Evolutionary conservation across 2,797 vertebrate species (phyloP).

Genomic region (Melanogrammus aeglefinus): DNA sequence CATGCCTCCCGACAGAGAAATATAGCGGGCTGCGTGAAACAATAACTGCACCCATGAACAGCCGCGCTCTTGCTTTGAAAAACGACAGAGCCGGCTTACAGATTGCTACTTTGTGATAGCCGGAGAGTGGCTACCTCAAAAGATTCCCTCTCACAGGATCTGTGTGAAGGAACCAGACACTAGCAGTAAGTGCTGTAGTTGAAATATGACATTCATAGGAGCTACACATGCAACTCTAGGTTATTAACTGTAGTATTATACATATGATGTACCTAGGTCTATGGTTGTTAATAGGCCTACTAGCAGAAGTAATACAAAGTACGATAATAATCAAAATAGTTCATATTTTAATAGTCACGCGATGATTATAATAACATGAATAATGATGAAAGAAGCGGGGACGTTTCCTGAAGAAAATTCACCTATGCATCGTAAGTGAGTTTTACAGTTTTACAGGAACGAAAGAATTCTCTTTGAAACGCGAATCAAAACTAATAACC

Average conservation of each 20-base stretch:
- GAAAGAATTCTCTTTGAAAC: neutral
- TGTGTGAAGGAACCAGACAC: neutral
- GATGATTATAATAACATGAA: too few relatives aligned
- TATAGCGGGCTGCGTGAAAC: constrained; percentile 63
- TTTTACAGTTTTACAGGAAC: neutral
- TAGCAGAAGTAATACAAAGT: too few relatives aligned
- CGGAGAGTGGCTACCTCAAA: neutral
- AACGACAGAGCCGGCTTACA: constrained; percentile 45
- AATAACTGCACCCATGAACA: constrained; percentile 59
- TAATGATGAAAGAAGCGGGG: neutral
- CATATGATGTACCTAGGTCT: too few relatives aligned
- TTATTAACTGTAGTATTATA: neutral
- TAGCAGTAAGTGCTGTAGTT: neutral
- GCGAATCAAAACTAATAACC: neutral
- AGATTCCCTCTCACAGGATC: neutral
- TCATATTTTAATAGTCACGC: too few relatives aligned
- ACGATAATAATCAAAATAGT: too few relatives aligned
- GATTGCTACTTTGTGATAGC: constrained; percentile 21
- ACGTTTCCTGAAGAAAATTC: neutral
- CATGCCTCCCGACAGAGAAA: constrained; percentile 56
- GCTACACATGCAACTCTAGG: too few relatives aligned
- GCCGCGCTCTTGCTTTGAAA: constrained; percentile 20
- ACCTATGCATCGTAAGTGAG: neutral
- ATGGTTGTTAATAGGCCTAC: too few relatives aligned
- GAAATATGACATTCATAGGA: too few relatives aligned